phyloP scores from a whole-genome alignment of 2,113 vertebrate genomes.

The Aplodontia rufa region DNA sequence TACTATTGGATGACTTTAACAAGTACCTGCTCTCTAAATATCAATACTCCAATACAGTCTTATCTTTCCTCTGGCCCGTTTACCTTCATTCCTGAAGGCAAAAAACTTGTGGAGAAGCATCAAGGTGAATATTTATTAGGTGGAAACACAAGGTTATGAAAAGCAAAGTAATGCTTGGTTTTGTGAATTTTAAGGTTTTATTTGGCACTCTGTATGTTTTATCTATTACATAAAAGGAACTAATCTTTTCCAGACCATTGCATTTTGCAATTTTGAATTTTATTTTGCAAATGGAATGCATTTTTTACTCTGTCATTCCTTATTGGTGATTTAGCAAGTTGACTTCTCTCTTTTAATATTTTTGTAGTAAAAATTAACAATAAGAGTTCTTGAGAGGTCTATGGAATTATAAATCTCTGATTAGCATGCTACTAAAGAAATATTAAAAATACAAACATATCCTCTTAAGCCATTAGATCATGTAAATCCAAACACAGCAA shows the following conservation, averaged over 20 bases:
- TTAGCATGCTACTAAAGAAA: neutral
- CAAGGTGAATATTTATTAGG: neutral
- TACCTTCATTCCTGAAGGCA: neutral
- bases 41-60: neutral
- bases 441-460: neutral
- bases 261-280: constrained; percentile 24
- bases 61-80: neutral
- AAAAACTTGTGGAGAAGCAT: neutral
- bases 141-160: neutral
- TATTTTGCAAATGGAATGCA: neutral
- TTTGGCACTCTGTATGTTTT: neutral
- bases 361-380: neutral
- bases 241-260: neutral
- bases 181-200: neutral
- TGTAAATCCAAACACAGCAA: neutral
- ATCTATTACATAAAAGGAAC: neutral
- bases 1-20: neutral
- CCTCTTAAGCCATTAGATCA: neutral
- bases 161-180: neutral
- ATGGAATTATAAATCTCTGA: neutral
- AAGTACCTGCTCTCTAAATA: neutral
- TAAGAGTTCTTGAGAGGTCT: neutral
- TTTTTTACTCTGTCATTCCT: neutral
- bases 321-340: neutral
- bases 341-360: neutral